Conservation (phyloP, 2,888 invertebrate genomes). For the Agapostemon virescens region DNA sequence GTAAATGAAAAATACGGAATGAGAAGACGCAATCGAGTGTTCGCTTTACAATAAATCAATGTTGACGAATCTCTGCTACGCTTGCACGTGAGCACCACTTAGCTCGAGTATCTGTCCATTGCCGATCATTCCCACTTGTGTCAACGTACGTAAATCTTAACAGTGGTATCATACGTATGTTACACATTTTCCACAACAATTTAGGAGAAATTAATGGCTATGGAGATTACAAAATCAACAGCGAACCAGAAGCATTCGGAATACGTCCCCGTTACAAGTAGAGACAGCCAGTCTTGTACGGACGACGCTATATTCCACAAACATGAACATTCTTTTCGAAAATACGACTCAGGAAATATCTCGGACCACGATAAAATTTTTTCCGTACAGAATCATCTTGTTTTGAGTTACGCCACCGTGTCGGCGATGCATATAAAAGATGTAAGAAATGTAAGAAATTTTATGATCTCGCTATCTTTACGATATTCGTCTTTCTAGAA, state of each 20-base stretch:
- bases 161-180: neutral
- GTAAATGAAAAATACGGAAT: neutral
- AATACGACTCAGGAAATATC: neutral
- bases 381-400: neutral
- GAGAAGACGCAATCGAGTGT: neutral
- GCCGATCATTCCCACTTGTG: neutral
- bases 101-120: neutral
- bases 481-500: neutral
- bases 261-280: neutral
- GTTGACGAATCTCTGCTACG: neutral
- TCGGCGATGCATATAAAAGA: neutral
- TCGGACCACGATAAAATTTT: neutral
- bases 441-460: slow-evolving; percentile 1
- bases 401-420: neutral
- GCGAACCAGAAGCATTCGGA: neutral
- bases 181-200: neutral
- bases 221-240: neutral
- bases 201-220: neutral
- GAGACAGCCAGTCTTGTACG: neutral
- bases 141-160: neutral
- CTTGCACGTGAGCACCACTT: neutral
- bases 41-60: neutral
- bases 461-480: slow-evolving; percentile 1
- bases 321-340: neutral
- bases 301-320: neutral